Conservation (phyloP, 1,140 invertebrate genomes). For the Pissodes strobi region DNA sequence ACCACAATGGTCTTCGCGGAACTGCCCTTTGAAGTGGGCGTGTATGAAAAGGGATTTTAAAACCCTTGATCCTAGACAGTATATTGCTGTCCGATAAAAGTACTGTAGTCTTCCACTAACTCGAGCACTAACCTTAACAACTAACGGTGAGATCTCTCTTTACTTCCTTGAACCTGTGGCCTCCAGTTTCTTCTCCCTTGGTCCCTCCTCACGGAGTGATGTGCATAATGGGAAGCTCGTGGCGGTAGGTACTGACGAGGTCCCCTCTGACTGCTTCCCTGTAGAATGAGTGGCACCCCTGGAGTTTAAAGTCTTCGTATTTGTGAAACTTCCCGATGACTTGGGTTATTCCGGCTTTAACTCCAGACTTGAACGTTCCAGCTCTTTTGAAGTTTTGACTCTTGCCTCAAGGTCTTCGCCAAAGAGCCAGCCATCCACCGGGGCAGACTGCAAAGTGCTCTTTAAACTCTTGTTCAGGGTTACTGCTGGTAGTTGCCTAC, state of each 20-base stretch:
- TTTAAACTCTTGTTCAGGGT: not conserved
- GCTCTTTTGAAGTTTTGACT: conserved; percentile 5
- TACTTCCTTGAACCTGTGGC: no score
- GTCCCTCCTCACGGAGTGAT: no score
- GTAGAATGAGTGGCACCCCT: not conserved
- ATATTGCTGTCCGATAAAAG: no score
- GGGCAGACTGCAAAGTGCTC: not conserved
- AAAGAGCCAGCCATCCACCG: conserved; percentile 16
- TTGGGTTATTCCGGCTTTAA: not conserved
- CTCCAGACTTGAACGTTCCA: not conserved
- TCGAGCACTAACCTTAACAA: no score
- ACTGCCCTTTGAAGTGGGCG: no score
- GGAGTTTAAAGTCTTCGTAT: not conserved
- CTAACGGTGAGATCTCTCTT: no score
- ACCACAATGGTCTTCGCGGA: no score
- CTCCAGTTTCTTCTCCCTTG: no score
- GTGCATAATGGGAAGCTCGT: no score
- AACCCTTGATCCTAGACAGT: no score
- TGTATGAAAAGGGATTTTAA: no score
- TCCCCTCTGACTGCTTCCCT: not conserved
- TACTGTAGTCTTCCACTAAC: no score
- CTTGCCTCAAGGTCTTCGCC: conserved; percentile 6
- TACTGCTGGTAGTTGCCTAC: not conserved
- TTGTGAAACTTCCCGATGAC: not conserved
- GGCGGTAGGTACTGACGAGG: not conserved